Conservation (phyloP, 64 coral and sea anemone genomes). For the Anthopleura sola region DNA sequence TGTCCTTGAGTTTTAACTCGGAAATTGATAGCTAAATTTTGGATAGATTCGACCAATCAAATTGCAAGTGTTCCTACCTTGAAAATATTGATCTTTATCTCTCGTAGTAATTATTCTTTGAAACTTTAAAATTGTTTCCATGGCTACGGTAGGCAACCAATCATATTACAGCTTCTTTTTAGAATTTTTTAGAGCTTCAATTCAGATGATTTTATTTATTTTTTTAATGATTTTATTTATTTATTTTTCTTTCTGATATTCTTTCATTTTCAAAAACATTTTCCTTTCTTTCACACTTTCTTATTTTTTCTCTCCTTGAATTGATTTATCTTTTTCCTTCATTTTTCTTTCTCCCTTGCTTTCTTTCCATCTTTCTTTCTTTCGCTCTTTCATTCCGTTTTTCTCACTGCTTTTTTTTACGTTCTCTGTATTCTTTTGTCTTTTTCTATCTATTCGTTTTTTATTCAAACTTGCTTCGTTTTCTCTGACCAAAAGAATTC, state of each 20-base stretch:
- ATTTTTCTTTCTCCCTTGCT: too few relatives aligned
- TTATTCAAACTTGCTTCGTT: not conserved
- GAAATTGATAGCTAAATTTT: not conserved
- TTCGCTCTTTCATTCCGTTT: too few relatives aligned
- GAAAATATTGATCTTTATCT: not conserved
- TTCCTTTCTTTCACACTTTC: too few relatives aligned
- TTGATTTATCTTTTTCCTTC: too few relatives aligned
- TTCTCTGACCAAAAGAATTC: not conserved
- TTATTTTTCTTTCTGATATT: too few relatives aligned
- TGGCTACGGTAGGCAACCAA: not conserved
- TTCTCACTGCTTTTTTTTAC: too few relatives aligned
- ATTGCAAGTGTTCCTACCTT: not conserved
- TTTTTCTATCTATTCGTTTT: not conserved
- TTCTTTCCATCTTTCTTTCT: too few relatives aligned
- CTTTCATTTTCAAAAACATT: too few relatives aligned
- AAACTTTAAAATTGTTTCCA: not conserved
- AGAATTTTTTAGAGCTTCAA: too few relatives aligned
- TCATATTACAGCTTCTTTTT: not conserved
- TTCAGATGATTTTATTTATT: not conserved
- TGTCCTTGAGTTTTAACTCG: not conserved
- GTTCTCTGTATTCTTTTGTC: not conserved
- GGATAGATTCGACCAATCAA: not conserved
- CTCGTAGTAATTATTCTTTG: not conserved
- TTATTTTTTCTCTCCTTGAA: too few relatives aligned
- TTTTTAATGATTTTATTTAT: not conserved